Evolutionary conservation across 2,797 vertebrate genomes (phyloP).

Genomic region (Argentina silus): DNA sequence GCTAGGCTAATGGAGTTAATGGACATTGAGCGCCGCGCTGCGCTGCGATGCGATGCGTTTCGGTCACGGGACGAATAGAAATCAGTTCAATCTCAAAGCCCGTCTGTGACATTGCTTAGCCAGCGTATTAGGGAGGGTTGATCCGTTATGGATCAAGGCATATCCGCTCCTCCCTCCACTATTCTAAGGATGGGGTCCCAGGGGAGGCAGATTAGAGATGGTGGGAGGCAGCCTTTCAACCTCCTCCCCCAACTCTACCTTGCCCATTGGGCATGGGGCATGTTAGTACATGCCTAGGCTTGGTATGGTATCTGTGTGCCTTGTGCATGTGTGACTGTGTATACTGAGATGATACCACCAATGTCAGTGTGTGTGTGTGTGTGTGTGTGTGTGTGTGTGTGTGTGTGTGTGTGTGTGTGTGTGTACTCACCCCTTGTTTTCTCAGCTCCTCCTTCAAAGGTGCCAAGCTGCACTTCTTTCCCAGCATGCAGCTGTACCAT

Average conservation of each 20-base stretch:
- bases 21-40: conserved; percentile 43
- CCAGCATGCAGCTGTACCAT: conserved; percentile 99
- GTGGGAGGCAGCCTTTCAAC: conserved; percentile 36
- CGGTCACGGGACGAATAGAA: conserved; percentile 51
- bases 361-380: conserved; percentile 5
- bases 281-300: conserved; percentile 9
- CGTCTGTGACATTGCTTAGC: conserved; percentile 44
- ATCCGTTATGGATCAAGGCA: conserved; percentile 25
- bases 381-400: conserved; percentile 11
- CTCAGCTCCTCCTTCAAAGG: conserved; percentile 96
- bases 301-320: conserved; percentile 28
- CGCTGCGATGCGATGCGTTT: conserved; percentile 30
- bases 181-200: conserved; percentile 20
- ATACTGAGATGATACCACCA: neutral
- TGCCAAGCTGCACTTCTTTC: conserved; percentile 96
- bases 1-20: conserved; percentile 50
- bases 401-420: conserved; percentile 8
- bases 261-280: neutral
- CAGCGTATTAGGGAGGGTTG: conserved; percentile 34
- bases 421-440: conserved; percentile 89
- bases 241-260: conserved; percentile 17
- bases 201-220: conserved; percentile 7
- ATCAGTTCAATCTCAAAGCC: conserved; percentile 42
- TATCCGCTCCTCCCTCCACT: conserved; percentile 10
- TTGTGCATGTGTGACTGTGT: neutral